Base-by-base conservation (phyloP, 2,888 invertebrate species). In the Gastrophysa polygoni region DNA sequence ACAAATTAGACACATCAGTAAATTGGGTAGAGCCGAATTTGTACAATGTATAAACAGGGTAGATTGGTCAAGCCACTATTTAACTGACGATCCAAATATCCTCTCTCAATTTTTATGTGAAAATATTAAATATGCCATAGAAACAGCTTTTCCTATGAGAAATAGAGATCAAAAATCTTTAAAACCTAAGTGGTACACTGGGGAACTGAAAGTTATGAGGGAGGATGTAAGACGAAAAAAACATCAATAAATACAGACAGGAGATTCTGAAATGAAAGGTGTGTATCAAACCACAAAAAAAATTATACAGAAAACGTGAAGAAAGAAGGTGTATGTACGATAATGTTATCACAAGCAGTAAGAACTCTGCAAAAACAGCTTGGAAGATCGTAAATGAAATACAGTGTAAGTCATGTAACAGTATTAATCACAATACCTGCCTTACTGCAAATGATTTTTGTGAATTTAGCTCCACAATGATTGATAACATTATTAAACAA, bases 381-480 rank as follows among this genome's bases (percentile, higher is more conserved):
- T 48, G 18, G n/a, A n/a, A n/a, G n/a, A n/a, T n/a, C n/a, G n/a
- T n/a, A n/a, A n/a, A n/a, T n/a, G n/a, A n/a, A n/a, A 24, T 29
- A 29, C 49, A 14, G 49, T 2, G 10, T 46, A 46, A 16, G 17
- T 46, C 46, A 46, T n/a, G 46, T 46, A 46, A 10, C 16, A 47
- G 17, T 16, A 47, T 47, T 17, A 47, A 10, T 21, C 48, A 21
- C n/a, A n/a, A n/a, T n/a, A n/a, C n/a, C n/a, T n/a, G n/a, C n/a
- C n/a, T n/a, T n/a, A n/a, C n/a, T n/a, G 48, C 48, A 21, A 21
- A 48, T 48, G 18, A 48, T 48, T 48, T 48, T 24, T 48, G 48
- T 48, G 48, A 48, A 48, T 48, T 48, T 14, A 48, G 48, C 48
- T 48, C 48, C 48, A 49, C n/a, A 49, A 49, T 49, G 29, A 49